Conservation (phyloP, 2,113 vertebrate species). For the Malurus melanocephalus region DNA sequence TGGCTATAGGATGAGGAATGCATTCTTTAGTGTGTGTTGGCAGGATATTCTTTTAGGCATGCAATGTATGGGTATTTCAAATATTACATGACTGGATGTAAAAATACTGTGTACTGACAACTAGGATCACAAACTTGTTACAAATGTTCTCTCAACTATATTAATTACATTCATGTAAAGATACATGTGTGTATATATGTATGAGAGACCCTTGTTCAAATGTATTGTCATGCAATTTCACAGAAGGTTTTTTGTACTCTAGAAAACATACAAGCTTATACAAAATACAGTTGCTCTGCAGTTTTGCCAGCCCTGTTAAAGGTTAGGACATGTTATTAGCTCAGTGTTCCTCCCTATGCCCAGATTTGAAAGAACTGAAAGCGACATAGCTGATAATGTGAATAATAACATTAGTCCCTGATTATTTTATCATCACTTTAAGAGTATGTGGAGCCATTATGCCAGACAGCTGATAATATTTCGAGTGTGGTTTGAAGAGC, state of each 20-base stretch:
- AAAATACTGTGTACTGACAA: background rate
- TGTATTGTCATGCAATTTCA: background rate
- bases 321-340: accelerated
- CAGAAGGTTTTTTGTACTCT: background rate
- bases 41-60: background rate
- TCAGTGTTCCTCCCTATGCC: background rate
- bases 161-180: background rate
- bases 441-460: background rate
- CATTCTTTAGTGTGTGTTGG: background rate
- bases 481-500: background rate
- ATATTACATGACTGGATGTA: background rate
- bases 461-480: background rate
- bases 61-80: background rate
- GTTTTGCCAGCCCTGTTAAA: background rate
- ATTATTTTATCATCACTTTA: background rate
- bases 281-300: background rate
- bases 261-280: background rate
- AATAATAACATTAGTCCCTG: background rate
- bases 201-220: background rate
- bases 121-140: background rate
- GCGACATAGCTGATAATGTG: background rate
- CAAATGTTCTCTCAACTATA: background rate
- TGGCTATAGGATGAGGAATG: slow-evolving; percentile 5
- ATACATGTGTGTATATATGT: background rate
- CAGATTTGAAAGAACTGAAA: background rate